Conservation (phyloP, 2,888 invertebrate species). For the Cynaeus angustus region DNA sequence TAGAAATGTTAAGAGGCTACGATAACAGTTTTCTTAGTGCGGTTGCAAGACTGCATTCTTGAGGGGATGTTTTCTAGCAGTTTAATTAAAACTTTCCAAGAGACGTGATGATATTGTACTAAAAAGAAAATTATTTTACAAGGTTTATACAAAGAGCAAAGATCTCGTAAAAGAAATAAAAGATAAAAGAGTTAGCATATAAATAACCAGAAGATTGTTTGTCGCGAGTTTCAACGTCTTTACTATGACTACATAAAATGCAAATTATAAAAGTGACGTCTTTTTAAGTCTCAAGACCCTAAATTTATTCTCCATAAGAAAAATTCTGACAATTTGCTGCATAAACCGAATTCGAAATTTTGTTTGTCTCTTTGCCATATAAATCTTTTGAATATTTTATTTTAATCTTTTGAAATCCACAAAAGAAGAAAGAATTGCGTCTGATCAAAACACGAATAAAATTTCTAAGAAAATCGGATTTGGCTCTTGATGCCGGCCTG, state of each 20-base stretch:
- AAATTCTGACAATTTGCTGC: no score
- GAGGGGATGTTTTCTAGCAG: background rate
- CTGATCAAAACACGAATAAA: slow-evolving; percentile 25
- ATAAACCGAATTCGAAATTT: no score
- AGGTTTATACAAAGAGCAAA: background rate
- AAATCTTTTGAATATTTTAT: no score
- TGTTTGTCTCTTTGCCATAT: no score
- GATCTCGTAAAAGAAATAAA: background rate
- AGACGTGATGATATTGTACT: background rate
- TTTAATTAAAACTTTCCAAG: slow-evolving; percentile 24
- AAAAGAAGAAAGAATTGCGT: slow-evolving; percentile 12
- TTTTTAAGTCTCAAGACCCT: no score
- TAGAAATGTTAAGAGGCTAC: slow-evolving; percentile 14
- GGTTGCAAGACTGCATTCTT: slow-evolving; percentile 20
- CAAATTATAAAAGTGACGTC: no score
- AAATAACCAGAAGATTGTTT: background rate
- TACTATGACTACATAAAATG: no score
- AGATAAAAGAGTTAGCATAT: background rate
- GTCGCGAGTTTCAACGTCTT: background rate
- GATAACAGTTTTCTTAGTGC: slow-evolving; percentile 15
- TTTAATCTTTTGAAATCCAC: no score
- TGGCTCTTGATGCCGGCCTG: slow-evolving; percentile 1
- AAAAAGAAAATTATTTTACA: slow-evolving; percentile 3
- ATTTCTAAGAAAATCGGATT: slow-evolving; percentile 24
- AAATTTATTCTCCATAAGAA: no score